Evolutionary conservation across 2,888 invertebrate species (phyloP), one percentile per base, ranked within the genome.

Genomic region (Ormyrus labotus): DNA sequence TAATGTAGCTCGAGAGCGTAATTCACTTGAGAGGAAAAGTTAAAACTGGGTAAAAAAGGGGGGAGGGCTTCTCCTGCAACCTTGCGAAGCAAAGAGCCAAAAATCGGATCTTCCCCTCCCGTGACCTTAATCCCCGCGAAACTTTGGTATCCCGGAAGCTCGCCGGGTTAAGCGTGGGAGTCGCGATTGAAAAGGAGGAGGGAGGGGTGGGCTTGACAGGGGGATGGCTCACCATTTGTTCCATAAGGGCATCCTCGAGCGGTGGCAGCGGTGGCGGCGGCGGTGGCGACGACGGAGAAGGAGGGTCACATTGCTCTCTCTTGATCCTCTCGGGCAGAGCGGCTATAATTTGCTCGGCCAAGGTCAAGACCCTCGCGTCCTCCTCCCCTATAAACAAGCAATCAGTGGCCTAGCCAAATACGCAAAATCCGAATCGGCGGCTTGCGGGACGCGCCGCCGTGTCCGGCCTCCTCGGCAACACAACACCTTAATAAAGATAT

Each of bases 291-390:
- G 92, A 84, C 89, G 89, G 87, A 83, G 81, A 73, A 3, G 77
- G 58, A 5, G 87, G 86, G 86, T 90, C 90, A 87, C 87, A 88
- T 85, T 90, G 89, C 82, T 86, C 90, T 82, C 89, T 96, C 95
- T 99, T 99, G 90, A 99, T 99, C 87, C 98, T 93, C 86, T 98
- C 98, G 81, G 99, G 99, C 94, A 99, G 97, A 10, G 99, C 99
- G 75, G 98, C 99, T 88, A 99, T 99, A 87, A 99, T 99, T 92
- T 99, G 98, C 91, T 98, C 98, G 75, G 99, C 99, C 89, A 99
- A 92, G 77, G 97, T 98, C 88, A 97, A 93, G 84, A 98, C 97
- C 88, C 96, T 94, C 87, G 95, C 96, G 93, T 97, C 96, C 92
- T 97, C 96, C 91, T 97, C 97, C 95, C 97, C 96, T 96, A 93